phyloP scores from a whole-genome alignment of 1,140 invertebrate genomes.

The Rhopalosiphum maidis region DNA sequence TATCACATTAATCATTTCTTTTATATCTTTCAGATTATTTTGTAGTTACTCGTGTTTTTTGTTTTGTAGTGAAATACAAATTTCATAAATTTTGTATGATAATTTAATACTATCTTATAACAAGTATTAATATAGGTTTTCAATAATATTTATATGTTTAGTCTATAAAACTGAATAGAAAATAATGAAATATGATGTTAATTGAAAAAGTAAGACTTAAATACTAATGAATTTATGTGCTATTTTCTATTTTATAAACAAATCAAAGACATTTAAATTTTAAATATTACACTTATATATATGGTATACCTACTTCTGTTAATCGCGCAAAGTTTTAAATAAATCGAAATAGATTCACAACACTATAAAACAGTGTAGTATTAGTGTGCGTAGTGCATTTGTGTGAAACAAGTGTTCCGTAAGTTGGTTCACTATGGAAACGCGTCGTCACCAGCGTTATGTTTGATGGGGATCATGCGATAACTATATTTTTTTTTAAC shows the following conservation, averaged over 20 bases:
- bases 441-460: background rate
- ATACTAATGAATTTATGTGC: background rate
- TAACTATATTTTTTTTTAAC: background rate
- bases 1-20: background rate
- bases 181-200: background rate
- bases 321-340: background rate
- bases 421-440: background rate
- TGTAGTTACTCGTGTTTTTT: background rate
- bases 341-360: slow-evolving; percentile 9
- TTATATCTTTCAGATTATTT: no score
- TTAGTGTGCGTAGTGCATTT: background rate
- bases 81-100: background rate
- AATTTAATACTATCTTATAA: background rate
- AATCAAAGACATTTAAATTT: background rate
- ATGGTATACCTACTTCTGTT: background rate
- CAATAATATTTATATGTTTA: background rate
- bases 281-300: no score
- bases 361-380: background rate
- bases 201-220: background rate
- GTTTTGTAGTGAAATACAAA: background rate
- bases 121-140: background rate
- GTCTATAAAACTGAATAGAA: background rate
- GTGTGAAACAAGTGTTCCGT: background rate
- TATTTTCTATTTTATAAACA: background rate
- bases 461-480: background rate